phyloP scores from a whole-genome alignment of 1,140 invertebrate species.

The Fopius arisanus region DNA sequence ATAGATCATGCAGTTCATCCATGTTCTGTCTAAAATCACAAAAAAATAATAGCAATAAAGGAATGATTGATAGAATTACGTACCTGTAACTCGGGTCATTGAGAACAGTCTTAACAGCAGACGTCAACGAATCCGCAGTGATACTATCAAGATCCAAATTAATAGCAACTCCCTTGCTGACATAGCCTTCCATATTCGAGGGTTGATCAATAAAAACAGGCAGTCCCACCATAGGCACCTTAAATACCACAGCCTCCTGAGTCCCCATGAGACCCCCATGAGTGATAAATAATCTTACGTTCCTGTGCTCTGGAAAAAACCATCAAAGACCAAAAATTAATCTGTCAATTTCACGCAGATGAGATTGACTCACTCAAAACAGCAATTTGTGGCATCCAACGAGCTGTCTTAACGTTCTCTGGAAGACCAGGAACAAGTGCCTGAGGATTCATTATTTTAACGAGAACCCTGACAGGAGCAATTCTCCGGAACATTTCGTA shows the following conservation, averaged over 20 bases:
- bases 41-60: too few species aligned
- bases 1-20: conserved; percentile 34
- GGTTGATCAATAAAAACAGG: conserved; percentile 46
- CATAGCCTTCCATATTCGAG: conserved; percentile 24
- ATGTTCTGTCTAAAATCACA: conserved; percentile 31
- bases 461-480: conserved; percentile 66
- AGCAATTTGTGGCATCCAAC: conserved; percentile 74
- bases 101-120: conserved; percentile 34
- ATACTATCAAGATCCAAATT: conserved; percentile 31
- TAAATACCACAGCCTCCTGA: conserved; percentile 56
- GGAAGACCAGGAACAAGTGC: conserved; percentile 54
- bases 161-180: conserved; percentile 29
- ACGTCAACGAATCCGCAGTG: conserved; percentile 29
- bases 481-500: conserved; percentile 65
- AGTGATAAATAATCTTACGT: conserved; percentile 56
- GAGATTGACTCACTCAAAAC: conserved; percentile 57
- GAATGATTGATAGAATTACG: neutral
- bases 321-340: too few species aligned
- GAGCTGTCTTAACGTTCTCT: conserved; percentile 64
- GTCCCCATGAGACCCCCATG: conserved; percentile 62
- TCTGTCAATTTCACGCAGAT: neutral
- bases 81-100: conserved; percentile 36
- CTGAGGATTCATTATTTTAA: conserved; percentile 64
- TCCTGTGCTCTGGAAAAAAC: conserved; percentile 47
- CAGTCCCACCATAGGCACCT: conserved; percentile 58